Percentiles rank a stretch among this genome's conserved stretches.
Evolutionary conservation across 2,888 invertebrate species (phyloP).

Genomic region (Pandemis cinnamomeana): DNA sequence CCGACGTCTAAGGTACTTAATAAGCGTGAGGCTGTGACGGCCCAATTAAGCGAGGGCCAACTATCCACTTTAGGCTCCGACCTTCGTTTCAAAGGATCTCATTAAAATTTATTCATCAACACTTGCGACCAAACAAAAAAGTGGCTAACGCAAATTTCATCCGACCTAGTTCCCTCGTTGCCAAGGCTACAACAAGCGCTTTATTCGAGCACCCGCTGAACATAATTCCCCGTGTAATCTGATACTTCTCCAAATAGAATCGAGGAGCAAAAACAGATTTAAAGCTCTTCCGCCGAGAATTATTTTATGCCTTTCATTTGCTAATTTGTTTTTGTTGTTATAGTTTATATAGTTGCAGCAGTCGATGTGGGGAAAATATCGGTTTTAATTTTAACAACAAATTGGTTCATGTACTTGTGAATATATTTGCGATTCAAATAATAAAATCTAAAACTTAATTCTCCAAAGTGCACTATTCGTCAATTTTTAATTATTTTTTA

Average conservation of each 20-base stretch:
- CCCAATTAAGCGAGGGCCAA: slow-evolving; percentile 44
- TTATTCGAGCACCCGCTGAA: slow-evolving; percentile 32
- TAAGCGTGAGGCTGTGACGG: slow-evolving; percentile 48
- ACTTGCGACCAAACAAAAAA: slow-evolving; percentile 25
- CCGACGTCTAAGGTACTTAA: slow-evolving; percentile 52
- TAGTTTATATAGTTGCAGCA: neutral
- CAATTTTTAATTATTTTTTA: too few species aligned
- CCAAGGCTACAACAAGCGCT: slow-evolving; percentile 41
- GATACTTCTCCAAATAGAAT: slow-evolving; percentile 29
- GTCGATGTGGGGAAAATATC: neutral
- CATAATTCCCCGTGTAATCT: slow-evolving; percentile 41
- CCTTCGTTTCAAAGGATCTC: slow-evolving; percentile 47
- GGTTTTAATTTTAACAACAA: too few species aligned
- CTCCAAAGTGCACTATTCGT: too few species aligned
- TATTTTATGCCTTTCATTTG: neutral
- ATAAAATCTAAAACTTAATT: too few species aligned
- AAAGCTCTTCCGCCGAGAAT: neutral
- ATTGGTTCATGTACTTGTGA: too few species aligned
- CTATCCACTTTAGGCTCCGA: slow-evolving; percentile 40
- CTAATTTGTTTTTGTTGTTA: neutral
- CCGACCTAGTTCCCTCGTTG: slow-evolving; percentile 37
- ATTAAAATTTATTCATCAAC: slow-evolving; percentile 45
- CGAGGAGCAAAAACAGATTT: slow-evolving; percentile 3
- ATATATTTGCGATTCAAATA: too few species aligned
- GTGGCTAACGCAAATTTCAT: slow-evolving; percentile 22